Evolutionary conservation across 2,888 invertebrate species (phyloP), one percentile per base, ranked within the genome.

Genomic region (Melieria crassipennis): DNA sequence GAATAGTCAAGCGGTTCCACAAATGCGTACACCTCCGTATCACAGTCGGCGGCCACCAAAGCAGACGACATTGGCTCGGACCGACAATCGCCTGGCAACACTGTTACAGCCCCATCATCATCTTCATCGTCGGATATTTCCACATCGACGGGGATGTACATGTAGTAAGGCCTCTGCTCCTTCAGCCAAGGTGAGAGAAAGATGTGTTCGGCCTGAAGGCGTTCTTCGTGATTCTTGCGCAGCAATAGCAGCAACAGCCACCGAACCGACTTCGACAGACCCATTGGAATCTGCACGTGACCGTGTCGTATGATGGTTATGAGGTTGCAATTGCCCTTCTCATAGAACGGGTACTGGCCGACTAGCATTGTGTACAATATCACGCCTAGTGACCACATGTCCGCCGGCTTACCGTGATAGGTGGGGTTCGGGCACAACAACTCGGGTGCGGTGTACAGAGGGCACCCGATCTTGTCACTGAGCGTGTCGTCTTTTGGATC

Each of bases 301-400:
- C 84, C 82, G 57, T 85, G 85, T 0, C 85, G 79, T 55, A 85
- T 85, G 4, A 85, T 80, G 5, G 84, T 83, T 13, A 85, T 85
- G n/a, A 85, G 78, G 74, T 84, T 85, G 75, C 84, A 84, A 68
- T 85, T 85, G 67, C 83, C 83, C 76, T 84, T 83, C 73, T 85
- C 86, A 70, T 85, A 85, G 72, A 86, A 86, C n/a, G 86, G 86
- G 78, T 87, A 87, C 71, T 84, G 84, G 1, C 86, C 86, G 50
- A 85, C 84, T 3, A 86, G 79, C 84, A 86, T 85, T 3, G 86
- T 86, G 67, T 87, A 86, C 0, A 86, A 78, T 58, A 87, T 84
- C 4, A 87, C 86, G 11, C 86, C 86, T 13, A 86, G 75, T 0
- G 87, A 85, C 86, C 86, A 86, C 81, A 86, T 85, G 71, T 86